Evolutionary conservation across 2,113 vertebrate species (phyloP).

Genomic region (Heterotis niloticus): DNA sequence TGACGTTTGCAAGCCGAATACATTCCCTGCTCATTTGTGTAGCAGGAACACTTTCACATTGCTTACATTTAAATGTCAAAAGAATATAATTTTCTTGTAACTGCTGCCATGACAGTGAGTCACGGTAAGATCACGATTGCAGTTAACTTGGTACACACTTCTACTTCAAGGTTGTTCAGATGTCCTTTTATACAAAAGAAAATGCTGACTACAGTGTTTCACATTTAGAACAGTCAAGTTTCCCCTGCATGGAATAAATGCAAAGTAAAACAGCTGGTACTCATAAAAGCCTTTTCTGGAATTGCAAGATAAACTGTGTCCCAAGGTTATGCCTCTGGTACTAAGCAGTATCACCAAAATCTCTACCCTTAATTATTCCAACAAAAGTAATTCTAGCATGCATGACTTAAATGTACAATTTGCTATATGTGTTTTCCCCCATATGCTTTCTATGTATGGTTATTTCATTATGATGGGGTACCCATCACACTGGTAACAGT

Average conservation of each 20-base stretch:
- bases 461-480: slow-evolving; percentile 37
- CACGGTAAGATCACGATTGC: neutral
- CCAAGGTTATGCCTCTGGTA: neutral
- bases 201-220: neutral
- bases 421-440: slow-evolving; percentile 6
- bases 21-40: neutral
- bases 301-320: neutral
- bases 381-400: neutral
- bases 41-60: slow-evolving; percentile 6
- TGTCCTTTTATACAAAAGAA: neutral
- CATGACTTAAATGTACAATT: neutral
- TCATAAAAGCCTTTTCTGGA: neutral
- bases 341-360: neutral
- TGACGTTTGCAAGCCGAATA: neutral
- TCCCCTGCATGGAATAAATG: neutral
- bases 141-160: neutral
- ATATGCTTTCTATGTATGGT: slow-evolving; percentile 11
- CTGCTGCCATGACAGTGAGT: slow-evolving; percentile 3
- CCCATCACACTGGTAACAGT: slow-evolving; percentile 44
- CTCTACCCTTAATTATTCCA: neutral
- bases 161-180: neutral
- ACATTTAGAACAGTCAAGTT: neutral
- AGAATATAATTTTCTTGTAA: slow-evolving; percentile 4
- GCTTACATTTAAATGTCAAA: slow-evolving; percentile 6
- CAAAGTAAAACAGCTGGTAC: neutral